phyloP scores from a whole-genome alignment of 2,888 invertebrate genomes.

The Drosophila buzzatii region DNA sequence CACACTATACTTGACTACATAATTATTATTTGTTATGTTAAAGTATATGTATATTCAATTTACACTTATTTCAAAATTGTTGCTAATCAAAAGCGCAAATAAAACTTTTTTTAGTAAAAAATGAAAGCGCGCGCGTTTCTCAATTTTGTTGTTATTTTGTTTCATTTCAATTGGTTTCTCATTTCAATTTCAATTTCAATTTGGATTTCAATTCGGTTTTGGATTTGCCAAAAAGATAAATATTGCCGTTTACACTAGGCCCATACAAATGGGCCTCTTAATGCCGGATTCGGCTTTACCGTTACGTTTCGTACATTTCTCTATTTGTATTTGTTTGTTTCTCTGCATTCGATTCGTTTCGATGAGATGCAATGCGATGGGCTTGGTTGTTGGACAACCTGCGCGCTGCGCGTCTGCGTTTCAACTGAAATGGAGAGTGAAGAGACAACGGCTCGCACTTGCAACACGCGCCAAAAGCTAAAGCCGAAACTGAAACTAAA shows the following conservation, averaged over 20 bases:
- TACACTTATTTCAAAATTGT: constrained; percentile 58
- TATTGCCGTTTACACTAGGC: constrained; percentile 21
- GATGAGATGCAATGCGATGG: constrained; percentile 12
- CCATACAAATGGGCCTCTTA: constrained; percentile 62
- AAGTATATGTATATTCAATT: constrained; percentile 47
- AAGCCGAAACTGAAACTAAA: constrained; percentile 12
- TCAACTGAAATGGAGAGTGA: constrained; percentile 73
- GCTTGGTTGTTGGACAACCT: constrained; percentile 44
- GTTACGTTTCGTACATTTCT: constrained; percentile 46
- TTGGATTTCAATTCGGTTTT: neutral
- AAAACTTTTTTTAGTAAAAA: constrained; percentile 49
- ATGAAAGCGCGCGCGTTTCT: constrained; percentile 58
- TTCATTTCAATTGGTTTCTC: constrained; percentile 20
- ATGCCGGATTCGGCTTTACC: constrained; percentile 42
- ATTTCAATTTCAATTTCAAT: constrained; percentile 39
- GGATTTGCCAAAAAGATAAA: constrained; percentile 11
- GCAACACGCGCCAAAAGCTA: constrained; percentile 61
- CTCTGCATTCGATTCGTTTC: constrained; percentile 12
- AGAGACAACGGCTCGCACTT: constrained; percentile 37
- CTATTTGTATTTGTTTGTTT: constrained; percentile 8
- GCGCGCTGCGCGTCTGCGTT: constrained; percentile 55
- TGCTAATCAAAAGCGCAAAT: constrained; percentile 63
- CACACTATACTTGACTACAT: constrained; percentile 11
- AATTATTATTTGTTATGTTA: constrained; percentile 21
- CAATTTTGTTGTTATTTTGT: constrained; percentile 5